Evolutionary conservation across 2,113 vertebrate genomes (phyloP).

Genomic region (Thunnus maccoyii): DNA sequence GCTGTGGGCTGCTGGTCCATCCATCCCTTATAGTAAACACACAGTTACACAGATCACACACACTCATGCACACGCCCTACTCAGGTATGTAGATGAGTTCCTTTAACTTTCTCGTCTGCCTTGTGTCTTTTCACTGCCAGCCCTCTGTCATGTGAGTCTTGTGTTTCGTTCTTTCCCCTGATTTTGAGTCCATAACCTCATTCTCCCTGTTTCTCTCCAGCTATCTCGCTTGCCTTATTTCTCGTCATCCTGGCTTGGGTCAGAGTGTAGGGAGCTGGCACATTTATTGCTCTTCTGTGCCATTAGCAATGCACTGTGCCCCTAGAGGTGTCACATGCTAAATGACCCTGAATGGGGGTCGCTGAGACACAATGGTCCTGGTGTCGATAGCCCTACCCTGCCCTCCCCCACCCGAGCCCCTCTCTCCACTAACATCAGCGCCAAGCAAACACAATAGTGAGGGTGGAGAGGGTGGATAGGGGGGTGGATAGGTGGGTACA

Average conservation of each 20-base stretch:
- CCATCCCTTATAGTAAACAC: constrained; percentile 54
- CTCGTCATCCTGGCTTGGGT: constrained; percentile 23
- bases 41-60: constrained; percentile 34
- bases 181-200: background rate
- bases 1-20: constrained; percentile 41
- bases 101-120: constrained; percentile 2
- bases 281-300: constrained; percentile 72
- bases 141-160: background rate
- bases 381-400: constrained; percentile 76
- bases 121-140: background rate
- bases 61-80: constrained; percentile 27
- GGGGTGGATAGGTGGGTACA: constrained; percentile 44
- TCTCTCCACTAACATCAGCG: constrained; percentile 55
- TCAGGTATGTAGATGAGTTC: constrained; percentile 59
- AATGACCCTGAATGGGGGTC: constrained; percentile 83
- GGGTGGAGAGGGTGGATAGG: constrained; percentile 1
- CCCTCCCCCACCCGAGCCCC: constrained; percentile 69
- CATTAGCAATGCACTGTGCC: constrained; percentile 77
- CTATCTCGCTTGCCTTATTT: constrained; percentile 26
- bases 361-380: constrained; percentile 78
- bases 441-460: constrained; percentile 72
- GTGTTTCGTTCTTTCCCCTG: background rate
- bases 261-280: constrained; percentile 68
- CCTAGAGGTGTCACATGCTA: constrained; percentile 82
- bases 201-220: background rate